A percentile compares a stretch with the other conserved stretches of the same genome.
Evolutionary conservation across 2,888 invertebrate species (phyloP).

Genomic region (Lumbricus terrestris): DNA sequence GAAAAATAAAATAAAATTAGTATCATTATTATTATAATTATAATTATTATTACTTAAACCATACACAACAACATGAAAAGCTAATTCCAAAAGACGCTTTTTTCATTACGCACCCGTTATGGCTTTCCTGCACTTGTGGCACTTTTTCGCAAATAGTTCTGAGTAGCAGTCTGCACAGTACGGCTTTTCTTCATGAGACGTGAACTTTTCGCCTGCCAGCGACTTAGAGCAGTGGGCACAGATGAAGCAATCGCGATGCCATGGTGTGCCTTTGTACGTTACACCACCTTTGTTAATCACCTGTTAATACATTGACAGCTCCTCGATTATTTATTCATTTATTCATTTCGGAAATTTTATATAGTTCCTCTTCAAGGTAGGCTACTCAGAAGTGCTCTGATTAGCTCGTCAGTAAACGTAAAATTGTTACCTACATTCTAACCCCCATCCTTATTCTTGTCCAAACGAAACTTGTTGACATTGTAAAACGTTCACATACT

Average conservation of each 20-base stretch:
- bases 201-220: constrained; percentile 96
- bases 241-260: constrained; percentile 99
- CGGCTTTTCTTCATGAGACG: constrained; percentile 96
- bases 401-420: too few relatives aligned
- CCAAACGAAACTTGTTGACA: neutral
- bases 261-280: constrained; percentile 99
- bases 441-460: neutral
- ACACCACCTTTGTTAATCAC: constrained; percentile 94
- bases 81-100: neutral
- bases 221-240: constrained; percentile 95
- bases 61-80: neutral
- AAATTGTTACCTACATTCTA: neutral
- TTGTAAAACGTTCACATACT: neutral
- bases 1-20: too few relatives aligned
- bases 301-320: constrained; percentile 27
- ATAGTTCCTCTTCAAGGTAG: too few relatives aligned
- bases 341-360: too few relatives aligned
- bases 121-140: constrained; percentile 93
- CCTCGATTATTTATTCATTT: too few relatives aligned
- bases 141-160: constrained; percentile 95
- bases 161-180: constrained; percentile 99
- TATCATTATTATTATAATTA: too few relatives aligned
- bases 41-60: too few relatives aligned
- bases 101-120: constrained; percentile 78
- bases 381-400: too few relatives aligned